Evolutionary conservation across 2,888 invertebrate genomes (phyloP).

Genomic region (Epiblema foenella): DNA sequence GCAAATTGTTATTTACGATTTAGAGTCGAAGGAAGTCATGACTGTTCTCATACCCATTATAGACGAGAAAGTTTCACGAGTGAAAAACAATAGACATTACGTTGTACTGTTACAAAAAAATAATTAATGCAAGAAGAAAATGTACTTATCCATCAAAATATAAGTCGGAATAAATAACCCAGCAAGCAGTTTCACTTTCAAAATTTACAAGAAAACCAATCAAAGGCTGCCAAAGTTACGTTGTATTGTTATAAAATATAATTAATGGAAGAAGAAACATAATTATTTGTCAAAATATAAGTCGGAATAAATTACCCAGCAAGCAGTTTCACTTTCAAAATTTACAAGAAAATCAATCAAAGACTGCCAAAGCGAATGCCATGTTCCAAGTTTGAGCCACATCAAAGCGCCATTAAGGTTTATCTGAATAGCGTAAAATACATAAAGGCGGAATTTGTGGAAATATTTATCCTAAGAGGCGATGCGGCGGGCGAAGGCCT

Average conservation of each 20-base stretch:
- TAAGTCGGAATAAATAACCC: constrained; percentile 53
- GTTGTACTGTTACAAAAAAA: background rate
- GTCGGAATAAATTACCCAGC: constrained; percentile 55
- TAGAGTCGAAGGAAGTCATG: background rate
- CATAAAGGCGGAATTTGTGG: constrained; percentile 80
- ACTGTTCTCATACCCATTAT: too few species aligned
- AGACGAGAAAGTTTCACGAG: too few species aligned
- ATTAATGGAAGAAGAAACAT: background rate
- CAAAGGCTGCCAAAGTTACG: constrained; percentile 71
- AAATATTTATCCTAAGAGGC: constrained; percentile 77
- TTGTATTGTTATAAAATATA: background rate
- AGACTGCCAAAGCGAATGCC: constrained; percentile 74
- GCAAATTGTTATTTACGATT: constrained; percentile 15
- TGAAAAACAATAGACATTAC: too few species aligned
- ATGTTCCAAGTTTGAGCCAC: constrained; percentile 71
- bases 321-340: constrained; percentile 59
- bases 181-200: constrained; percentile 57
- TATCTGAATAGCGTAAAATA: constrained; percentile 81
- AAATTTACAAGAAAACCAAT: constrained; percentile 77
- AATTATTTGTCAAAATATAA: constrained; percentile 12
- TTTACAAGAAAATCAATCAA: constrained; percentile 78
- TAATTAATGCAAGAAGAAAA: background rate
- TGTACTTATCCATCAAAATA: constrained; percentile 5
- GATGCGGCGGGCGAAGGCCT: constrained; percentile 50
- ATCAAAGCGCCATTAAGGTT: constrained; percentile 82